Base-by-base conservation (phyloP, 1,140 invertebrate species). In the Rhyzopertha dominica region DNA sequence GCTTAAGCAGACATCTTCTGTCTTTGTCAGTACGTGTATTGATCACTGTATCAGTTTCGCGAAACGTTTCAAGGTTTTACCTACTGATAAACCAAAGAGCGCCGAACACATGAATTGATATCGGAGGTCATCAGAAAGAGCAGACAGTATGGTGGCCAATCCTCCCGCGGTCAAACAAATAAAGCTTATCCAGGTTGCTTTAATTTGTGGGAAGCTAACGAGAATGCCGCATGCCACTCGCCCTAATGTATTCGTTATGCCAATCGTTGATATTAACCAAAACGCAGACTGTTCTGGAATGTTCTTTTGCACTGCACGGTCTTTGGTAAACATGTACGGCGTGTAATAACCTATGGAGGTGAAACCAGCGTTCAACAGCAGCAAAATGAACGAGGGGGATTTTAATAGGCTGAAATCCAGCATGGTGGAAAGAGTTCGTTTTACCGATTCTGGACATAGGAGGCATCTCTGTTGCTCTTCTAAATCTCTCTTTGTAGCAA, bases 281-380 rank as follows among this genome's bases (percentile, higher is more conserved):
- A 81, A 75, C 0, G 80, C 77, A 2, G 71, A 59, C 0, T 67
- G 58, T 14, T 67, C 46, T 0, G 73, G 59, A 42, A 77, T 71
- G 4, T 70, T 71, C 5, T 38, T 29, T 2, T 32, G 10, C 1
- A 42, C 13, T 2, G 73, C 75, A 36, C 73, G 74, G 70, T 76
- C 76, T 57, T 73, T 73, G 3, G 93, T 69, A 54, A 87, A 95
- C 61, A 85, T 77, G 62, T 91, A 95, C 1, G 94, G 94, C 7
- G 93, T 84, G 65, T 93, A 95, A 69, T 96, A 93, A 40, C 93
- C 93, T 68, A 91, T 77, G 80, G 95, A 86, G 0, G 90, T 94
- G n/a, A 96, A 73, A 48, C 90, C 87, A 14, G 91, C 90, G 46
- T 87, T 87, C 18, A 90, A 55, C 9, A 85, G 80, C 16, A 97